Conservation (phyloP, 1,140 invertebrate species). For the Drosophila prosaltans region DNA sequence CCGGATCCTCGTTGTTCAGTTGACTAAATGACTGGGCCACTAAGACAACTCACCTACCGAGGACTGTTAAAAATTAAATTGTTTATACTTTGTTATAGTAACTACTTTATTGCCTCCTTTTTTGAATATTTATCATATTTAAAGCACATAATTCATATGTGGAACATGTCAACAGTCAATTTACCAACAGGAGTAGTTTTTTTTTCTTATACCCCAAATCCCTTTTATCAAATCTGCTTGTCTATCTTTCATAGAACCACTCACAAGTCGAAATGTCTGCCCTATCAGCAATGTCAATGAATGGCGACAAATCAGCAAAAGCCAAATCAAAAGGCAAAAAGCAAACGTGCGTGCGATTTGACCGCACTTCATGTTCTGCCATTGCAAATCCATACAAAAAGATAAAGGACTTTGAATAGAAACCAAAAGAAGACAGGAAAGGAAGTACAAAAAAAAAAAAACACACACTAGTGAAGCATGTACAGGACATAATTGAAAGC, state of each 20-base stretch:
- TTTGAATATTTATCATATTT: neutral
- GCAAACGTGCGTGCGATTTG: slow-evolving; percentile 61
- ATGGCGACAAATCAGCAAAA: slow-evolving; percentile 58
- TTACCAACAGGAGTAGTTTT: neutral
- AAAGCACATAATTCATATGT: neutral
- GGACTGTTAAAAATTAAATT: no score
- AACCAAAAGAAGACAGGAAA: slow-evolving; percentile 8
- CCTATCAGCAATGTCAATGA: slow-evolving; percentile 51
- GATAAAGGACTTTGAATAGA: slow-evolving; percentile 17
- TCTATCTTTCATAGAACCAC: no score
- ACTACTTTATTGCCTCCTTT: no score
- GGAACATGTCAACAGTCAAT: neutral
- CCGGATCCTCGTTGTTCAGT: no score
- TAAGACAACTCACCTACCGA: no score
- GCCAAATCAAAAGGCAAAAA: slow-evolving; percentile 37
- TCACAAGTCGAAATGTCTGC: neutral
- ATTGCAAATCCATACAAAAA: slow-evolving; percentile 44
- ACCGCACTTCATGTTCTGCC: slow-evolving; percentile 48
- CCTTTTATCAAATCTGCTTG: neutral
- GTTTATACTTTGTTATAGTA: no score
- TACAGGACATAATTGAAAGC: slow-evolving; percentile 57
- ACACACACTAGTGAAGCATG: slow-evolving; percentile 6
- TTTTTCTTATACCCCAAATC: neutral
- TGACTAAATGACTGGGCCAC: no score
- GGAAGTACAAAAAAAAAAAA: neutral